These are phyloP conservation scores for Rotaria sp. DNA, from an alignment of 2,888 invertebrate genomes.

Conservation along the genomic window DNA sequence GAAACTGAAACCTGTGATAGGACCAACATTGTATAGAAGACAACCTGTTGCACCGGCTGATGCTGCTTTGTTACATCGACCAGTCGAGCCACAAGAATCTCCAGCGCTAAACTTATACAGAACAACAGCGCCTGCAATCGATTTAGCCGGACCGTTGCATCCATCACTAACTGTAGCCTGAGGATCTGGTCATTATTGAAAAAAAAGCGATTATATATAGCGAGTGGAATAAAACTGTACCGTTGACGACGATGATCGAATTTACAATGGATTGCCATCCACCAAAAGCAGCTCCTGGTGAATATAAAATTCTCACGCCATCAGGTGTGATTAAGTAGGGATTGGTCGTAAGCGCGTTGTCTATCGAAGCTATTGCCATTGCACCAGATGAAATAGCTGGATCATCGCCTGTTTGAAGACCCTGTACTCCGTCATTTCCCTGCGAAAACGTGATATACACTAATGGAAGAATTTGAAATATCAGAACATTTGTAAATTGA, in stretches of 20 bases:
- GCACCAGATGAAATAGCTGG: not conserved
- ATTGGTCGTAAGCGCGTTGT: not conserved
- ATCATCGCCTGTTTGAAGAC: not conserved
- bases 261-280: not conserved
- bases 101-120: not conserved
- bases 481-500: not conserved
- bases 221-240: not conserved
- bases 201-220: not conserved
- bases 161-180: no score
- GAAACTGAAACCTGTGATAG: not conserved
- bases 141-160: not conserved
- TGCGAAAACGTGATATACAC: not conserved
- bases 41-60: not conserved
- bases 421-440: not conserved
- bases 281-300: not conserved
- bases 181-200: no score
- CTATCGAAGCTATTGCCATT: not conserved
- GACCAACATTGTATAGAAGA: not conserved
- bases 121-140: not conserved
- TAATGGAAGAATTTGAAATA: not conserved
- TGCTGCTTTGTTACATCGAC: not conserved
- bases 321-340: not conserved
- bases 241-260: not conserved
- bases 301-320: not conserved
- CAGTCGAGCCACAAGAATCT: not conserved